Evolutionary conservation across 2,113 vertebrate species (phyloP).

Genomic region (Tor tambroides): DNA sequence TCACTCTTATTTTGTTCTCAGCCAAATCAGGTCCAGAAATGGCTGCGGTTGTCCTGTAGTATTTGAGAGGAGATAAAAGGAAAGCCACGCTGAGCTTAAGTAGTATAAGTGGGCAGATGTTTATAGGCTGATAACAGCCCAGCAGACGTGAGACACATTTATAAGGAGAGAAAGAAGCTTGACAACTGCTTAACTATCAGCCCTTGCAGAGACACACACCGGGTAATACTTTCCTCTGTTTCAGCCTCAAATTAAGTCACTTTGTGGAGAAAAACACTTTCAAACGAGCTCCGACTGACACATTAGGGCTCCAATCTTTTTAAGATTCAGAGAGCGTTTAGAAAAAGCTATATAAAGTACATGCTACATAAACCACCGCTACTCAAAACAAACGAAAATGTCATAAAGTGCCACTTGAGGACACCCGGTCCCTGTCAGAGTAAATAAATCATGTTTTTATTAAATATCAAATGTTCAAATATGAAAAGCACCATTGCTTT

Average conservation of each 20-base stretch:
- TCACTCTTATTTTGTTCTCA: neutral
- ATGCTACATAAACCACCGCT: neutral
- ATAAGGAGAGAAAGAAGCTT: neutral
- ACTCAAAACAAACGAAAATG: neutral
- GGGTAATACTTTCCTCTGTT: neutral
- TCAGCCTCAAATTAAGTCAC: neutral
- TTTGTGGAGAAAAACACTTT: conserved; percentile 6
- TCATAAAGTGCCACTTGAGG: neutral
- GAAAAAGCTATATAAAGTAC: neutral
- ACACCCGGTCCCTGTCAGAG: neutral
- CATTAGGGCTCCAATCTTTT: neutral
- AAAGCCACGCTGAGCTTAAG: neutral
- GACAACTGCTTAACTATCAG: neutral
- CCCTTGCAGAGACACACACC: neutral
- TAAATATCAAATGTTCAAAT: neutral
- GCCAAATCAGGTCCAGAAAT: neutral
- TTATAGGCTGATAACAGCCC: neutral
- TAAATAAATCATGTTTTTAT: neutral
- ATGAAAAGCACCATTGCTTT: neutral
- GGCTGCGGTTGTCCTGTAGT: neutral
- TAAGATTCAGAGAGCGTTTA: neutral
- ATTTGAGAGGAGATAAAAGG: neutral
- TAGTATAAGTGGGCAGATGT: neutral
- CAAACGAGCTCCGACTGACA: neutral
- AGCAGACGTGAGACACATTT: neutral